These are phyloP conservation scores for Helogale parvula DNA, from an alignment of 2,113 vertebrate species.

Conservation along the genomic window DNA sequence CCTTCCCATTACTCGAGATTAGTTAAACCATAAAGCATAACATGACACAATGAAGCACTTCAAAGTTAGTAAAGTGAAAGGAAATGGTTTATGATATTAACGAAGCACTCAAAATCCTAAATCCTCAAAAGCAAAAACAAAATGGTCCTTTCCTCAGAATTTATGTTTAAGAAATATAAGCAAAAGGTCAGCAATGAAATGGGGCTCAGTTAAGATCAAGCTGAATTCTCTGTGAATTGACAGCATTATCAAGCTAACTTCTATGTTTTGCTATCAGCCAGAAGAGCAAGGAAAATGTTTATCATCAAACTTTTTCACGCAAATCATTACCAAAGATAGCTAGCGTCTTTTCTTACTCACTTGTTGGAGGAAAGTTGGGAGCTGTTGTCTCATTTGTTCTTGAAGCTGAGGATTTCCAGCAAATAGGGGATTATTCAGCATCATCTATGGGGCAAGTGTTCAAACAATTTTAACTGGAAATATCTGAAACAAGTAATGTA, in stretches of 20 bases:
- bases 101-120: conserved; percentile 47
- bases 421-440: conserved; percentile 95
- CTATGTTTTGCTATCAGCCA: conserved; percentile 63
- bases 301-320: conserved; percentile 71
- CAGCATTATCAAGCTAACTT: conserved; percentile 28
- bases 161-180: conserved; percentile 57
- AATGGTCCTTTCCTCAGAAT: conserved; percentile 55
- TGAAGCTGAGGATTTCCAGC: conserved; percentile 94
- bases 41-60: conserved; percentile 51
- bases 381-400: conserved; percentile 94
- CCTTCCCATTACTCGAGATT: conserved; percentile 37
- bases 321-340: conserved; percentile 67
- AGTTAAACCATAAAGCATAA: conserved; percentile 52
- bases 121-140: conserved; percentile 65
- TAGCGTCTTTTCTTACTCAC: conserved; percentile 86
- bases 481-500: conserved; percentile 76
- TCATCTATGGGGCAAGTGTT: conserved; percentile 88
- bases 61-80: conserved; percentile 63
- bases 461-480: conserved; percentile 83
- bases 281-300: conserved; percentile 53
- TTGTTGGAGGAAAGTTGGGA: conserved; percentile 94
- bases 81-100: conserved; percentile 63
- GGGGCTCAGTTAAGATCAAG: conserved; percentile 50
- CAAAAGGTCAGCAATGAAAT: conserved; percentile 62
- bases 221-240: conserved; percentile 45